Evolutionary conservation across 2,888 invertebrate species (phyloP).

Genomic region (Biston stratarius): DNA sequence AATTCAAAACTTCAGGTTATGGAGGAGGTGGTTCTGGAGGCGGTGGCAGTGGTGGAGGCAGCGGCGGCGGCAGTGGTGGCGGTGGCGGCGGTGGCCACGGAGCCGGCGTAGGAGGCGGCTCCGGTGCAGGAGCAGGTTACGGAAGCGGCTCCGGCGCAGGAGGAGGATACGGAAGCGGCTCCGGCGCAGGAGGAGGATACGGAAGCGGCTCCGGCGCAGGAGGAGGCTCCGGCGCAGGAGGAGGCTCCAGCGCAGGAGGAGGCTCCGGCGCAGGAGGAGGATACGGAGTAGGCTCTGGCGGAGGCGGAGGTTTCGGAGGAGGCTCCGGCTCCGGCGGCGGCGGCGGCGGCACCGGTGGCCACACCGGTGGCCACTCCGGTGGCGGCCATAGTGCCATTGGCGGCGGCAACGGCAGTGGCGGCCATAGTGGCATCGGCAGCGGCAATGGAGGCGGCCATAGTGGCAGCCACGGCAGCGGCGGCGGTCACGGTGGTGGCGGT

Average conservation of each 20-base stretch:
- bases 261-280: slow-evolving; percentile 43
- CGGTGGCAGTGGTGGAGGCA: slow-evolving; percentile 43
- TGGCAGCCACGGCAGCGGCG: slow-evolving; percentile 38
- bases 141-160: slow-evolving; percentile 28
- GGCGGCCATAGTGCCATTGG: too few species aligned
- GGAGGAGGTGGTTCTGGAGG: slow-evolving; percentile 50
- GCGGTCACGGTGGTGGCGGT: slow-evolving; percentile 24
- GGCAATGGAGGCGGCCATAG: slow-evolving; percentile 42
- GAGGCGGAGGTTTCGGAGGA: too few species aligned
- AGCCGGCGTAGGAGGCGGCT: slow-evolving; percentile 43
- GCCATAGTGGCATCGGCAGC: slow-evolving; percentile 18
- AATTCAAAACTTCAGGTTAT: slow-evolving; percentile 42
- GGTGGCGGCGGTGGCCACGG: slow-evolving; percentile 44
- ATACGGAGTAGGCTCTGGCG: slow-evolving; percentile 34
- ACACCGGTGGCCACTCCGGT: too few species aligned
- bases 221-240: slow-evolving; percentile 43
- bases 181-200: slow-evolving; percentile 31
- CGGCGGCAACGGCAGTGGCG: slow-evolving; percentile 53
- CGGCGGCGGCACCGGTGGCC: too few species aligned
- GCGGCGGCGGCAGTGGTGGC: slow-evolving; percentile 43
- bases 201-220: not conserved
- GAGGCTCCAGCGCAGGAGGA: slow-evolving; percentile 39
- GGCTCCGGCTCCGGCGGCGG: slow-evolving; percentile 44
- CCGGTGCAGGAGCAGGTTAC: slow-evolving; percentile 41
- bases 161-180: slow-evolving; percentile 34